Percentiles rank a stretch among this genome's conserved stretches.
phyloP scores from a whole-genome alignment of 2,797 vertebrate genomes.

The Anabas testudineus region DNA sequence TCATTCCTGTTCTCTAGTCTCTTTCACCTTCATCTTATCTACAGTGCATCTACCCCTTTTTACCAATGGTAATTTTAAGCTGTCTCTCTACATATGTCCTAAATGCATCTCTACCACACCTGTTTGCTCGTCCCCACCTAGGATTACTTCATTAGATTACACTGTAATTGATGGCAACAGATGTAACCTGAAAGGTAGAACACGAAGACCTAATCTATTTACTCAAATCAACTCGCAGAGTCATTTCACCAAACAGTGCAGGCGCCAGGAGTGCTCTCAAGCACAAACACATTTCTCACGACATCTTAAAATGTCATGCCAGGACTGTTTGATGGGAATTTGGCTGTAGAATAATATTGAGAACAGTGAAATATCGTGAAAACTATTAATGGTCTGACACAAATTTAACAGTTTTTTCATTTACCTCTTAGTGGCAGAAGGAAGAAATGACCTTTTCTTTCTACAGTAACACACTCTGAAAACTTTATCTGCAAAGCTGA shows the following conservation, averaged over 20 bases:
- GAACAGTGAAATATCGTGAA: neutral
- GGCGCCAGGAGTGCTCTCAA: constrained; percentile 14
- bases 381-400: neutral
- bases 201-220: constrained; percentile 58
- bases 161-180: constrained; percentile 50
- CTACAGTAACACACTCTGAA: neutral
- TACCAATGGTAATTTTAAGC: neutral
- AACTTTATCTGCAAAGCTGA: neutral
- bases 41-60: neutral
- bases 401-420: neutral
- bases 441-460: neutral
- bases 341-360: neutral
- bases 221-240: constrained; percentile 48
- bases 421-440: neutral
- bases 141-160: constrained; percentile 46
- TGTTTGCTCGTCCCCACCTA: constrained; percentile 36
- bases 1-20: neutral
- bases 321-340: neutral
- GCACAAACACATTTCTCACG: constrained; percentile 1
- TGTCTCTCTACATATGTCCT: neutral
- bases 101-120: constrained; percentile 32
- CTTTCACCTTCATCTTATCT: neutral
- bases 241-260: constrained; percentile 23
- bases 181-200: constrained; percentile 52
- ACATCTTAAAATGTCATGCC: neutral